Percentiles rank a stretch among this genome's conserved stretches.
Evolutionary conservation across 2,888 invertebrate species (phyloP).

Genomic region (Asteroscopus sphinx): DNA sequence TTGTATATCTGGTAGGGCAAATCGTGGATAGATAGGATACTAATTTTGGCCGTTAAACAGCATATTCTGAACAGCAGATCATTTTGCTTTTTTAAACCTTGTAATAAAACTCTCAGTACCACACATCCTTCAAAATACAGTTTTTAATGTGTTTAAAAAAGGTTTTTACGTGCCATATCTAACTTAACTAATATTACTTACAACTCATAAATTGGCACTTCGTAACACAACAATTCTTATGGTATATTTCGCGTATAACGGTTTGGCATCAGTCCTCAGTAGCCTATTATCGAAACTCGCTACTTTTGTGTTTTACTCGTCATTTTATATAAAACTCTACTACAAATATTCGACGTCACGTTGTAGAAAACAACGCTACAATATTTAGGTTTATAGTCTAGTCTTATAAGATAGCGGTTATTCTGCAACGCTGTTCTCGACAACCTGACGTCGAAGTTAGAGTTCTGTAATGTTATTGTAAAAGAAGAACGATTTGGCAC

Average conservation of each 20-base stretch:
- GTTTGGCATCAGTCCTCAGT: constrained; percentile 37
- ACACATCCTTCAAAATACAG: constrained; percentile 54
- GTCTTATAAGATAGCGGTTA: constrained; percentile 12
- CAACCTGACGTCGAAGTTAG: constrained; percentile 34
- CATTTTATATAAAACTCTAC: constrained; percentile 39
- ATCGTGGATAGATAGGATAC: too few relatives aligned
- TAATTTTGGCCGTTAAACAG: too few relatives aligned
- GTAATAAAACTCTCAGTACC: neutral
- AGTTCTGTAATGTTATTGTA: constrained; percentile 40
- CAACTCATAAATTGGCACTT: constrained; percentile 65
- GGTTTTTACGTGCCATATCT: constrained; percentile 60
- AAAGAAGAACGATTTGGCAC: constrained; percentile 72
- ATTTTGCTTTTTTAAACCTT: neutral
- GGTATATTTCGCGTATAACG: constrained; percentile 20
- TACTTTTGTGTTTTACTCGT: constrained; percentile 35
- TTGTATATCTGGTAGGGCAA: too few relatives aligned
- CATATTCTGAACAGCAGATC: neutral
- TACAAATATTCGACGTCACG: constrained; percentile 21
- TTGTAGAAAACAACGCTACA: constrained; percentile 18
- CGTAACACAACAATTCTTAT: constrained; percentile 56
- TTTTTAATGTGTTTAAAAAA: constrained; percentile 44
- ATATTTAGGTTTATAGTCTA: constrained; percentile 6
- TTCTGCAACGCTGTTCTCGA: constrained; percentile 23
- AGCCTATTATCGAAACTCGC: constrained; percentile 34
- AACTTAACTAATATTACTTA: constrained; percentile 53